Base-by-base conservation (phyloP, 2,888 invertebrate genomes). In the Epistrophe eligans region DNA sequence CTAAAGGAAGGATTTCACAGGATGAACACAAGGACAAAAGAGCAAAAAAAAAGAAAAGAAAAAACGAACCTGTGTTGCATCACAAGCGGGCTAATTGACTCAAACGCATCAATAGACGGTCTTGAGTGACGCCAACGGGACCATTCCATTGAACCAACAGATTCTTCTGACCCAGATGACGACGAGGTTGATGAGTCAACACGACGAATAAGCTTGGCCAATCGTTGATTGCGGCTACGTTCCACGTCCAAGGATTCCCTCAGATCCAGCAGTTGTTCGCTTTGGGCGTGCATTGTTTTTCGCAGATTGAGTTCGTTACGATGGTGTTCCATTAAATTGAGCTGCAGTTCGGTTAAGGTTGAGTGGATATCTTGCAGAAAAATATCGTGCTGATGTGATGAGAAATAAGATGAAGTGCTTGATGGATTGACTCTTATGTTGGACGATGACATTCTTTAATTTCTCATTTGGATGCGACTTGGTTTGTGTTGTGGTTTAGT, bases 11-110 rank as follows among this genome's bases (percentile, higher is more conserved):
- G 28, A 55, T 55, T 55, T 28, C n/a, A 0, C 55, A 32, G 15
- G 57, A 58, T 48, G 74, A 17, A 74, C 28, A 40, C 4, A 52
- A 38, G 17, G 45, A 72, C 13, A 17, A 13, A 38, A 17, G 4
- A 10, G 50, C 9, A 58, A 10, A 17, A 28, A 15, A 40, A 35
- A 0, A 19, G 19, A 40, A 52, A 9, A 62, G 35, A 15, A 70
- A 57, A 1, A 17, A n/a, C 32, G 32, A 89, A 90, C 91, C 91
- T 90, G 58, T 92, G 91, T 55, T 91, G 91, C 91, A 91, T 91
- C 13, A 91, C 88, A 60, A 91, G 70, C 0, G 91, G 92, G 88
- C 91, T 91, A 19, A 91, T 91, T 17, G 91, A 92, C 11, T 89
- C 90, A 55, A 88, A 89, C 40, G 88, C 88, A 70, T 88, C 85